Conservation (phyloP, 2,888 invertebrate species). For the Syrphus vitripennis region DNA sequence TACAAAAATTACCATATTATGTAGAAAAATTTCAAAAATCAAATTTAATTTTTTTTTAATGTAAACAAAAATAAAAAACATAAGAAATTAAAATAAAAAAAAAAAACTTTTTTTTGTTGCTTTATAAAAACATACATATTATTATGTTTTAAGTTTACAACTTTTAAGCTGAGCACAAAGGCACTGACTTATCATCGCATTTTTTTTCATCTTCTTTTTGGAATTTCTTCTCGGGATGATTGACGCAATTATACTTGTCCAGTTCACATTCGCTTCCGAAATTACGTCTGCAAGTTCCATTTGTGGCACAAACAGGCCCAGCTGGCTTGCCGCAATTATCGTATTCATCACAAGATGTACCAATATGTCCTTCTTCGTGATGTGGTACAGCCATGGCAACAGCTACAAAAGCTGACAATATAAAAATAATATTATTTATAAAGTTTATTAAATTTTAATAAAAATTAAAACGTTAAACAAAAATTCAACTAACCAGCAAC, state of each 20-base stretch:
- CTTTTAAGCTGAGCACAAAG: background rate
- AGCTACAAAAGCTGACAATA: background rate
- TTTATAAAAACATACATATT: no score
- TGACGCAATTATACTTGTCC: constrained; percentile 76
- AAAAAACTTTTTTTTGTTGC: no score
- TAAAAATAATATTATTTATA: background rate
- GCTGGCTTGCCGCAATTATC: background rate
- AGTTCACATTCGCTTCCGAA: constrained; percentile 77
- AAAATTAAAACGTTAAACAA: background rate
- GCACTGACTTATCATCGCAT: background rate
- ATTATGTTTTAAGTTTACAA: background rate
- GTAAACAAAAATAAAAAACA: no score
- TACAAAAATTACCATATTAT: no score
- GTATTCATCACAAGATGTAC: background rate
- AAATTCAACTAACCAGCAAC: background rate
- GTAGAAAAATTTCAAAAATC: no score
- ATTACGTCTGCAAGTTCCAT: constrained; percentile 75
- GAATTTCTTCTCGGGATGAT: constrained; percentile 74
- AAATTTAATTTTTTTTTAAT: no score
- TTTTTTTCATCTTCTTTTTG: constrained; percentile 74
- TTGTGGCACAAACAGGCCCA: constrained; percentile 75
- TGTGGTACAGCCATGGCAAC: background rate
- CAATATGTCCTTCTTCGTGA: constrained; percentile 17
- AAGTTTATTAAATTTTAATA: no score
- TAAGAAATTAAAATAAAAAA: no score